These are phyloP conservation scores for Argya squamiceps DNA, from an alignment of 2,797 vertebrate genomes.

Conservation along the genomic window DNA sequence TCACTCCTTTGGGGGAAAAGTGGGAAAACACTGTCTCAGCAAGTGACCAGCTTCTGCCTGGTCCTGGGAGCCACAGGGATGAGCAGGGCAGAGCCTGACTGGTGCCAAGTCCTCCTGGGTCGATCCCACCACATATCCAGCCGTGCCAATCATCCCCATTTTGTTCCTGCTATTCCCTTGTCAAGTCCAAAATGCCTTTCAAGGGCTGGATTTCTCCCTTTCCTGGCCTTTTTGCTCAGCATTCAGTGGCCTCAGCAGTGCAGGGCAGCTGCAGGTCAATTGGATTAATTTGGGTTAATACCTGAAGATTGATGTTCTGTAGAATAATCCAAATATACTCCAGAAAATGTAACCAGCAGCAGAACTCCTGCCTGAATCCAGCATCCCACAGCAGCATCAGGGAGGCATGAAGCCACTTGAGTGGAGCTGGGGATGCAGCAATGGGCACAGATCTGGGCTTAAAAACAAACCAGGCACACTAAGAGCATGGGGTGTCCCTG, in stretches of 20 bases:
- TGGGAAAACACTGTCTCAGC: fast-evolving
- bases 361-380: not conserved
- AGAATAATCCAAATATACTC: not conserved
- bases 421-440: not conserved
- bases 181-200: not conserved
- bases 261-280: not conserved
- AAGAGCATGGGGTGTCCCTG: fast-evolving
- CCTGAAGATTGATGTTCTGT: not conserved
- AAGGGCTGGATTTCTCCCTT: not conserved
- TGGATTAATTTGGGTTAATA: not conserved
- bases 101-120: fast-evolving
- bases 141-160: fast-evolving
- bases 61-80: fast-evolving
- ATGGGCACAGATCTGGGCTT: fast-evolving
- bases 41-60: fast-evolving
- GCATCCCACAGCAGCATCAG: fast-evolving
- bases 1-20: constrained; percentile 78
- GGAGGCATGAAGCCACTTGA: fast-evolving
- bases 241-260: fast-evolving
- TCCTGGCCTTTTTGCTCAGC: not conserved
- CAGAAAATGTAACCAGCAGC: fast-evolving
- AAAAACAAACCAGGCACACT: too few relatives aligned
- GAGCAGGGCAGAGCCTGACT: fast-evolving
- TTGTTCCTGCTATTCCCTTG: not conserved
- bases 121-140: fast-evolving